These are phyloP conservation scores for cat (Felis catus) DNA, from an alignment of 2,113 vertebrate genomes.

Conservation along the genomic window F.catus_Fca126_mat1.0 CM031425.1:3645501-3646000, in stretches of 20 bases:
- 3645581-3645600: not conserved
- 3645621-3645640: not conserved
- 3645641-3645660: not conserved
- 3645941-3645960: conserved; percentile 1
- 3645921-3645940: conserved; percentile 51
- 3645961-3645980: conserved; percentile 47
- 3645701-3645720: not conserved
- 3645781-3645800: not conserved
- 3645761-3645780: not conserved
- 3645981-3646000: conserved; percentile 53
- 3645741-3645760: not conserved
- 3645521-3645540: not conserved
- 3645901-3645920: conserved; percentile 10
- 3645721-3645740: not conserved
- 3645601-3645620: not conserved
- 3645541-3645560: not conserved
- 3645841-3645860: not conserved
- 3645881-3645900: not conserved
- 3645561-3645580: not conserved
- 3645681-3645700: not conserved
- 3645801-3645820: not conserved
- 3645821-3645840: not conserved
- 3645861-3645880: conserved; percentile 39
- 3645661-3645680: not conserved
- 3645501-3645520: no score